Conservation (phyloP, 2,888 invertebrate species). For the Andrena camellia region DNA sequence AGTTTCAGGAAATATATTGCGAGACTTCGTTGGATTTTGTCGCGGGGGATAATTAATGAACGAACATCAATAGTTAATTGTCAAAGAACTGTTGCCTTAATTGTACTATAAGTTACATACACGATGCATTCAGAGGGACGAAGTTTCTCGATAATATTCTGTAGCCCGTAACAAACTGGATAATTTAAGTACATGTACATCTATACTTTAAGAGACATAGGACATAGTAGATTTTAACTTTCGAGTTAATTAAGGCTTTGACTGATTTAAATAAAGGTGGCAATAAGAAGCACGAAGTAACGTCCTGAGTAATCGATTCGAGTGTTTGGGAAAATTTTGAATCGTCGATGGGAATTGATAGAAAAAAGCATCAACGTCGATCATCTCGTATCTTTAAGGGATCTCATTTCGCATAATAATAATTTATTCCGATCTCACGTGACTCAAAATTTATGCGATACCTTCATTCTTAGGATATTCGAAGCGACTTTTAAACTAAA, state of each 20-base stretch:
- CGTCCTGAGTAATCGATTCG: not conserved
- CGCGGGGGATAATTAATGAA: constrained; percentile 1
- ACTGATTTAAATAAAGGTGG: constrained; percentile 4
- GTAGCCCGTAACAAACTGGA: not conserved
- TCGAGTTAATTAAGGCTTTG: constrained; percentile 6
- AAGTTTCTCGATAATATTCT: constrained; percentile 19
- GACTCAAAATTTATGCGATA: not conserved
- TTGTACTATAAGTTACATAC: constrained; percentile 26
- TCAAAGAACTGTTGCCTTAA: constrained; percentile 40
- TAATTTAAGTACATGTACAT: not conserved
- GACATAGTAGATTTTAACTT: not conserved
- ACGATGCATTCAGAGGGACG: not conserved
- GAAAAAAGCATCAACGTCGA: not conserved
- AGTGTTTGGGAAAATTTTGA: not conserved
- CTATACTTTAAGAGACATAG: not conserved
- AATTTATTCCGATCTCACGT: not conserved
- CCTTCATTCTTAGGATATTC: not conserved
- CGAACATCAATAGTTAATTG: constrained; percentile 6
- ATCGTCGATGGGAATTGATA: not conserved
- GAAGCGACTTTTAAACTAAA: not conserved
- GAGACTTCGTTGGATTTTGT: constrained; percentile 13
- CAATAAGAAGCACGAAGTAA: not conserved
- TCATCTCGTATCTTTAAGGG: not conserved
- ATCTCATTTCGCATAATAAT: constrained; percentile 9
- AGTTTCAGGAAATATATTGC: constrained; percentile 3